Evolutionary conservation across 2,888 invertebrate genomes (phyloP), one percentile per base, ranked within the genome.

Genomic region (Ornithoptera priamus): DNA sequence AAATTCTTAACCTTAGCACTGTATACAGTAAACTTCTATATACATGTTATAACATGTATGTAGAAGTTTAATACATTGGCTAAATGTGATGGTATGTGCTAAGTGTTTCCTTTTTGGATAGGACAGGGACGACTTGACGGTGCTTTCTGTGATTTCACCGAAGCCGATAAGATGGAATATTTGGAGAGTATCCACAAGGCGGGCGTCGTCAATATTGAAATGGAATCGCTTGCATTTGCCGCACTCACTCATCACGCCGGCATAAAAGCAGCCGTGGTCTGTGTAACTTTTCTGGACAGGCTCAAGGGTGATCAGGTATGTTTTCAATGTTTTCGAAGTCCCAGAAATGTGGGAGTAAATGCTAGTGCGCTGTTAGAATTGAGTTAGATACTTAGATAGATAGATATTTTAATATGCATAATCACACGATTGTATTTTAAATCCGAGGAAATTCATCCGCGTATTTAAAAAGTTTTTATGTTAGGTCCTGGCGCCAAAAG

Each of bases 61-160:
- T 30, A 30, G 30, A 30, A 30, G 5, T 30, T 30, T 30, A 30
- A 30, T 30, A 30, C 30, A 30, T 30, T 2, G 5, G 30, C 30
- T 30, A 30, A 30, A 30, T 30, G 30, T 30, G 30, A 30, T 30
- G 30, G 30, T 30, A 4, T 30, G 4, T 30, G 30, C 3, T 30
- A 5, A 30, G 18, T n/a, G 8, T 56, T 15, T 8, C 20, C 20
- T 56, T 56, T n/a, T 56, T n/a, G 20, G 1, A 56, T 72, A 97
- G 97, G 98, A 46, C 99, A 99, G 92, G 99, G 97, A 22, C 95
- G 99, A 59, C 90, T 98, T 75, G 99, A 99, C 86, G 99, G 99
- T 1, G 99, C 99, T 6, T 99, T 99, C 90, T 99, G 99, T 87
- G 98, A 98, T 79, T 99, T 97, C 90, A 95, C 95, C 2, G 97